phyloP scores from a whole-genome alignment of 2,113 vertebrate genomes.

The Arenaria interpres region DNA sequence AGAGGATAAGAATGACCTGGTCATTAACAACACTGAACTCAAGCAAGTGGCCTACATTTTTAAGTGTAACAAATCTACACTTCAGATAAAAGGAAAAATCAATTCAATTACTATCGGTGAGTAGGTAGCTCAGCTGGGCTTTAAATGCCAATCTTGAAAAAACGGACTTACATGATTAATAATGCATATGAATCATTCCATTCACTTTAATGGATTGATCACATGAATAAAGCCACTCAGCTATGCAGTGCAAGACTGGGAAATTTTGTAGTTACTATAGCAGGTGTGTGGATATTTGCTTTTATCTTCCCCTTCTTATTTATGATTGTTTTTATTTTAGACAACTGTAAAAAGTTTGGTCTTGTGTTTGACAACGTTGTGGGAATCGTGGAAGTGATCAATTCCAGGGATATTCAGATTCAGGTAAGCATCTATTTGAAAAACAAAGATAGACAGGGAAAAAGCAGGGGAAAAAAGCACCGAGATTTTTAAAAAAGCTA shows the following conservation, averaged over 20 bases:
- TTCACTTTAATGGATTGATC: background rate
- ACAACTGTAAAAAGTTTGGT: conserved; percentile 95
- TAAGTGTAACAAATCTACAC: conserved; percentile 87
- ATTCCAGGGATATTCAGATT: conserved; percentile 90
- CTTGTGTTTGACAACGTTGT: conserved; percentile 96
- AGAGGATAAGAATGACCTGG: conserved; percentile 87
- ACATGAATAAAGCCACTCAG: background rate
- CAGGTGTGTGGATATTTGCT: background rate
- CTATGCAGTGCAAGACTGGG: background rate
- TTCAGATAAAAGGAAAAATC: conserved; percentile 95
- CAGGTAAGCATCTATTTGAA: conserved; percentile 78
- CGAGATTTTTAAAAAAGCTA: background rate
- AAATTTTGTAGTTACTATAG: background rate
- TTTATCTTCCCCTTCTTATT: background rate
- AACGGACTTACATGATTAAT: background rate
- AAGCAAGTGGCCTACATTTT: conserved; percentile 96
- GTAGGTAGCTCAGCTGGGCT: conserved; percentile 23
- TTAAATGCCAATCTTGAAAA: background rate
- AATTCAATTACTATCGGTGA: conserved; percentile 97
- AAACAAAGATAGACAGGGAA: background rate
- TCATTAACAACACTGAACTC: conserved; percentile 91
- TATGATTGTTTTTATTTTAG: conserved; percentile 69
- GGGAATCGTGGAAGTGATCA: conserved; percentile 97
- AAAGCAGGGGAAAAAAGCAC: background rate
- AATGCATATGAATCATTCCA: background rate